Conservation (phyloP, 2,113 vertebrate genomes). For the Garra rufa region DNA sequence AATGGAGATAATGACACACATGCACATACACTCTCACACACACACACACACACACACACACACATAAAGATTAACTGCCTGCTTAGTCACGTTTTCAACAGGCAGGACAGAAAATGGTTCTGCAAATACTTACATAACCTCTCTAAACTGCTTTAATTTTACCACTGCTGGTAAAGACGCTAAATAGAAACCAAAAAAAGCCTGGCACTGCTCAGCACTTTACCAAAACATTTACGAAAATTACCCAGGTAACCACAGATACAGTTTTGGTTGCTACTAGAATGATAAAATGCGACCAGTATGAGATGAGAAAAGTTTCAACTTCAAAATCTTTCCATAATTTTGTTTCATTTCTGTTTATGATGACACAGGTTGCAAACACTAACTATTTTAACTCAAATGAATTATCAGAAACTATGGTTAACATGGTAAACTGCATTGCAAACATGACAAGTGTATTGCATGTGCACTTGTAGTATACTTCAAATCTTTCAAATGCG, state of each 20-base stretch:
- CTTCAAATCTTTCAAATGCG: neutral
- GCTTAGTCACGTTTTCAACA: slow-evolving; percentile 36
- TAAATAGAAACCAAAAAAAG: neutral
- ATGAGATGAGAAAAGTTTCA: neutral
- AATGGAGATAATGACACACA: slow-evolving; percentile 8
- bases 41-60: slow-evolving; percentile 11
- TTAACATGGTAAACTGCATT: neutral
- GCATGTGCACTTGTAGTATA: neutral
- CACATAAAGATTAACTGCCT: slow-evolving; percentile 16
- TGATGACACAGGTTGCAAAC: neutral
- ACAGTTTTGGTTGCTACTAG: no score
- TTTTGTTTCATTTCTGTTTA: neutral
- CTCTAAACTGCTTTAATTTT: slow-evolving; percentile 31
- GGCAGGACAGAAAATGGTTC: slow-evolving; percentile 25
- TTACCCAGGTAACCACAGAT: neutral
- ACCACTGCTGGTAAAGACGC: neutral
- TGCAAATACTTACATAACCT: slow-evolving; percentile 48
- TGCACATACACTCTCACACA: neutral
- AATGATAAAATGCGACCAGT: neutral
- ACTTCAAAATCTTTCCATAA: neutral
- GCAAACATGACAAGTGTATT: neutral
- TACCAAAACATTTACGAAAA: neutral
- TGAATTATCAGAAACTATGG: neutral
- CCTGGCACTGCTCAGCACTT: neutral
- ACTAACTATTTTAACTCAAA: no score